A percentile compares a stretch with the other conserved stretches of the same genome.
Conservation (phyloP, 2,797 vertebrate species). For the Leucoraja ocellata region DNA sequence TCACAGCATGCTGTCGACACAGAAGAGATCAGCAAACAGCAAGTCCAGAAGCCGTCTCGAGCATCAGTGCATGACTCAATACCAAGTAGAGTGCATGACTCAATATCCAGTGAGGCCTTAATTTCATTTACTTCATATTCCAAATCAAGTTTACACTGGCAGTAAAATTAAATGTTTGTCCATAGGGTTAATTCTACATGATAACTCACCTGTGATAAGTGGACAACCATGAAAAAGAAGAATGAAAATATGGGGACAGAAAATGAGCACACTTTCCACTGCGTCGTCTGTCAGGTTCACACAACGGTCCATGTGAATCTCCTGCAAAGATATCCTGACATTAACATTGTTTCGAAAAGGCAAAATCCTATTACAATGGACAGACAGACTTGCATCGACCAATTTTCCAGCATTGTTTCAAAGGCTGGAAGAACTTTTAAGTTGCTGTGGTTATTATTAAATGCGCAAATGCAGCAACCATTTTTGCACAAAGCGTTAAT, state of each 20-base stretch:
- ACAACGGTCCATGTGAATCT: constrained; percentile 72
- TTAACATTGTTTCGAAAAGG: neutral
- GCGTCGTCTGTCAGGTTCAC: constrained; percentile 65
- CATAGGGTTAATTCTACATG: neutral
- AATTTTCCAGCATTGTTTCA: neutral
- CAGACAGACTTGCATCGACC: neutral
- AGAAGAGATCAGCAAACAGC: neutral
- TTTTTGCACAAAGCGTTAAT: neutral
- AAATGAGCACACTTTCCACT: constrained; percentile 66
- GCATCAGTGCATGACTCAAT: neutral
- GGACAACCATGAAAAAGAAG: constrained; percentile 75
- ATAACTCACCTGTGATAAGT: constrained; percentile 66
- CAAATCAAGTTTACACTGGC: neutral
- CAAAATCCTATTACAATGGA: neutral
- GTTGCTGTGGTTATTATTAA: neutral
- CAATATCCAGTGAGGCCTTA: neutral
- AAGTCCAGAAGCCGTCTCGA: neutral
- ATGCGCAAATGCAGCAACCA: neutral
- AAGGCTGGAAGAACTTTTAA: neutral
- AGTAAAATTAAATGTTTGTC: neutral
- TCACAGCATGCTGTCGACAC: neutral
- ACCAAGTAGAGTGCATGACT: neutral
- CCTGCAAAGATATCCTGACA: constrained; percentile 51
- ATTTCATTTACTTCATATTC: neutral
- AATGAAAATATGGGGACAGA: constrained; percentile 67